Conservation (phyloP, 1,140 invertebrate genomes). For the Drosophila navojoa region DNA sequence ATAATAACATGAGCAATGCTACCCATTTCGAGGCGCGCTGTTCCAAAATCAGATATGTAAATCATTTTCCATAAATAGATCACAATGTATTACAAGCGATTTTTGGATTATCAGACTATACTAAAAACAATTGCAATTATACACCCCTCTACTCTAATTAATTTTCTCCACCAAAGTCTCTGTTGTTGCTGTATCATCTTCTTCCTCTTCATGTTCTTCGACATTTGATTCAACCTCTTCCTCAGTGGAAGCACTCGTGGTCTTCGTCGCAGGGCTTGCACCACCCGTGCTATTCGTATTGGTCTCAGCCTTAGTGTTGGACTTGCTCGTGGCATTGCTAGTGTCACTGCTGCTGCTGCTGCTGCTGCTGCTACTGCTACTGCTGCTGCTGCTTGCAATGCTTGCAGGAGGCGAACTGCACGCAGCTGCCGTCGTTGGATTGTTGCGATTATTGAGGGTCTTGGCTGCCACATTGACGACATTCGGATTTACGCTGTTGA, state of each 20-base stretch:
- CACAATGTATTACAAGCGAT: constrained; percentile 2
- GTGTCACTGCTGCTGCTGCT: neutral
- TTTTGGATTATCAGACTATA: constrained; percentile 13
- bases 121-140: constrained; percentile 14
- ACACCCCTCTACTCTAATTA: constrained; percentile 4
- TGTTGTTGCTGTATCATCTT: neutral
- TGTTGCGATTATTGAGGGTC: neutral
- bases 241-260: neutral
- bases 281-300: neutral
- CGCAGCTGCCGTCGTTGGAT: too few species aligned
- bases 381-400: neutral
- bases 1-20: neutral
- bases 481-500: constrained; percentile 23
- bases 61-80: neutral
- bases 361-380: neutral
- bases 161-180: constrained; percentile 15
- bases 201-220: constrained; percentile 15
- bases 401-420: neutral
- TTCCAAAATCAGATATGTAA: neutral
- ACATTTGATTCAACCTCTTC: neutral
- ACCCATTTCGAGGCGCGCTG: neutral
- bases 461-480: constrained; percentile 26
- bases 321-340: neutral
- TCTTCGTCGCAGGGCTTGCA: too few species aligned
- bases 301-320: too few species aligned